These are phyloP conservation scores for Norana najaformis DNA, from an alignment of 2,888 invertebrate genomes.

Conservation along the genomic window DNA sequence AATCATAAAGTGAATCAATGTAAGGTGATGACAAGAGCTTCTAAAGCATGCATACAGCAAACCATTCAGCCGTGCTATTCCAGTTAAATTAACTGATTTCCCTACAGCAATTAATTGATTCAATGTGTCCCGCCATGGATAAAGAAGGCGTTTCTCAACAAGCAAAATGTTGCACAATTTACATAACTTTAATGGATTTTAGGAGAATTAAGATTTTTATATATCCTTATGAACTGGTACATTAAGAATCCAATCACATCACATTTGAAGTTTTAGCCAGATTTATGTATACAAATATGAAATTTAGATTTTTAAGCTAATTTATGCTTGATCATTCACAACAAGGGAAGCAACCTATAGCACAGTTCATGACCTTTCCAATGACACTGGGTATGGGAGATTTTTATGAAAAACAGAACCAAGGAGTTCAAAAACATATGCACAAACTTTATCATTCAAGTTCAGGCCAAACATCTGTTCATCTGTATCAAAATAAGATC, in stretches of 20 bases:
- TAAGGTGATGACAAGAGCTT: not conserved
- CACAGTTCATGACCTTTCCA: not conserved
- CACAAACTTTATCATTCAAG: not conserved
- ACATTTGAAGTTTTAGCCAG: not conserved
- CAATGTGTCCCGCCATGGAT: not conserved
- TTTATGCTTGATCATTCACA: not conserved
- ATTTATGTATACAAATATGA: not conserved
- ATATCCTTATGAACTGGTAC: not conserved
- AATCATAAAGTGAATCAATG: not conserved
- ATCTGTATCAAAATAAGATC: too few relatives aligned
- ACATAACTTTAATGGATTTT: too few relatives aligned
- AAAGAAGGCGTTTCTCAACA: not conserved
- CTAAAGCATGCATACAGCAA: not conserved
- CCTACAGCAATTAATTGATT: not conserved
- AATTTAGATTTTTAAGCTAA: not conserved
- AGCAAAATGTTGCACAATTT: not conserved
- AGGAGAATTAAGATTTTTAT: not conserved
- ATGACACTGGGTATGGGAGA: not conserved
- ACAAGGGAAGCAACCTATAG: not conserved
- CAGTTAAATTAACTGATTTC: slow-evolving; percentile 7
- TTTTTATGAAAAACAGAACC: not conserved
- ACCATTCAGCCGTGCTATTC: not conserved
- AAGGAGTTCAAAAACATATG: not conserved
- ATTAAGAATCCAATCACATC: not conserved
- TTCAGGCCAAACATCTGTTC: not conserved